Percentiles rank a stretch among this genome's conserved stretches.
These are phyloP conservation scores for Anastrepha ludens DNA, from an alignment of 1,140 invertebrate species.

Conservation along the genomic window DNA sequence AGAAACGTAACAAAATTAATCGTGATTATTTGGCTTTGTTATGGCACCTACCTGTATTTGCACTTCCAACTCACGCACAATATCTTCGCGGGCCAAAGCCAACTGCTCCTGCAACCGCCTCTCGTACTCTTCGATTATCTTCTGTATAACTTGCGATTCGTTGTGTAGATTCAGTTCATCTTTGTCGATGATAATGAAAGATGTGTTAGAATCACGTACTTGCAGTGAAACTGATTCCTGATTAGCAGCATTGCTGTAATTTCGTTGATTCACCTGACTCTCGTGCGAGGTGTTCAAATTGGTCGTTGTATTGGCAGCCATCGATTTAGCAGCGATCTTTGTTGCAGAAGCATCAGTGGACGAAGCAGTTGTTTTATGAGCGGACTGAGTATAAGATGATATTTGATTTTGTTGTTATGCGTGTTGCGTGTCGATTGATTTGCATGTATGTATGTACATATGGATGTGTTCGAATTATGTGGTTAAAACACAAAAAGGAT, in stretches of 20 bases:
- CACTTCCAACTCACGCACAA: slow-evolving; percentile 77
- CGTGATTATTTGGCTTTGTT: not conserved
- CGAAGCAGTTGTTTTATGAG: not conserved
- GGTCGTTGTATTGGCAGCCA: slow-evolving; percentile 16
- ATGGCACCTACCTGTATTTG: slow-evolving; percentile 78
- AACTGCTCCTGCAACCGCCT: slow-evolving; percentile 78
- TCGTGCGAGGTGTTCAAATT: slow-evolving; percentile 21
- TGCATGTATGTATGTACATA: not conserved
- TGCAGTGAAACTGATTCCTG: slow-evolving; percentile 1
- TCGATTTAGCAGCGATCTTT: not conserved
- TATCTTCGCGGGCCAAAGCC: slow-evolving; percentile 77
- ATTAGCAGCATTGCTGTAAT: slow-evolving; percentile 5
- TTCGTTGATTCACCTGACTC: not conserved
- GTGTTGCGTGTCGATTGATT: not conserved
- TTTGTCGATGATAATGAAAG: slow-evolving; percentile 71
- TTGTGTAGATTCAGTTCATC: slow-evolving; percentile 71
- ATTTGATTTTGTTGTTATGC: not conserved
- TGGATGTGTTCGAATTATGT: slow-evolving; percentile 34
- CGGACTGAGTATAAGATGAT: not conserved
- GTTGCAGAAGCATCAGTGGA: not conserved
- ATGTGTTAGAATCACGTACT: slow-evolving; percentile 57
- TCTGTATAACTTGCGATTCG: slow-evolving; percentile 73
- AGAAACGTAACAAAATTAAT: not conserved
- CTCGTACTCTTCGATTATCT: slow-evolving; percentile 75
- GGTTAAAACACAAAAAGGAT: slow-evolving; percentile 37